Evolutionary conservation across 2,113 vertebrate genomes (phyloP).

Genomic region (Morone chrysops): DNA sequence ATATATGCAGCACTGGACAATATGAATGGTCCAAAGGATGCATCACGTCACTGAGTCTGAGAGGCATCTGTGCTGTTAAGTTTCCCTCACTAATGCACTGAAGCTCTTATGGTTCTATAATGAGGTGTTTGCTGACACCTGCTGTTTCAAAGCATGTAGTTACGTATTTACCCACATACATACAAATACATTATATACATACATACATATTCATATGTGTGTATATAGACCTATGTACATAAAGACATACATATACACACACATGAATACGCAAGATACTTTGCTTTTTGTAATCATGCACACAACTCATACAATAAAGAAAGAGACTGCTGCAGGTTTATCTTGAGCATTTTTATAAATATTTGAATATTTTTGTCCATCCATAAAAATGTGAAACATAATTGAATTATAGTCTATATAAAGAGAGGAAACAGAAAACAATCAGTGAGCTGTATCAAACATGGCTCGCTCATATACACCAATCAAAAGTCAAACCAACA

Average conservation of each 20-base stretch:
- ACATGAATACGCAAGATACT: no score
- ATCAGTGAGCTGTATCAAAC: constrained; percentile 7
- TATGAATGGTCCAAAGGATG: constrained; percentile 26
- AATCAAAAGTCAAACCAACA: constrained; percentile 17
- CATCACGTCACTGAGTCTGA: not conserved
- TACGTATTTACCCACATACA: not conserved
- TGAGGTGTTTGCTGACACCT: constrained; percentile 76
- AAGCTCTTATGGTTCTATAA: not conserved
- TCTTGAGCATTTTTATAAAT: constrained; percentile 51
- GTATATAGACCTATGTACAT: no score
- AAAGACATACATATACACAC: no score
- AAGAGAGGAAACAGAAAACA: constrained; percentile 37
- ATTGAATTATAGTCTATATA: constrained; percentile 28
- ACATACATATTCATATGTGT: no score
- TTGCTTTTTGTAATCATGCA: no score
- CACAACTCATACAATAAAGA: no score
- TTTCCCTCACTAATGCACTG: not conserved
- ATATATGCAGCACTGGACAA: constrained; percentile 1
- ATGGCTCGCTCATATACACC: constrained; percentile 8
- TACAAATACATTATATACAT: not conserved
- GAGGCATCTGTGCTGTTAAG: not conserved
- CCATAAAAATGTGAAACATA: constrained; percentile 44
- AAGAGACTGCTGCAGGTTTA: constrained; percentile 2
- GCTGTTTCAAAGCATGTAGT: constrained; percentile 59
- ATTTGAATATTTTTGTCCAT: constrained; percentile 39